phyloP scores from a whole-genome alignment of 1,140 invertebrate species.

The Halesus radiatus region DNA sequence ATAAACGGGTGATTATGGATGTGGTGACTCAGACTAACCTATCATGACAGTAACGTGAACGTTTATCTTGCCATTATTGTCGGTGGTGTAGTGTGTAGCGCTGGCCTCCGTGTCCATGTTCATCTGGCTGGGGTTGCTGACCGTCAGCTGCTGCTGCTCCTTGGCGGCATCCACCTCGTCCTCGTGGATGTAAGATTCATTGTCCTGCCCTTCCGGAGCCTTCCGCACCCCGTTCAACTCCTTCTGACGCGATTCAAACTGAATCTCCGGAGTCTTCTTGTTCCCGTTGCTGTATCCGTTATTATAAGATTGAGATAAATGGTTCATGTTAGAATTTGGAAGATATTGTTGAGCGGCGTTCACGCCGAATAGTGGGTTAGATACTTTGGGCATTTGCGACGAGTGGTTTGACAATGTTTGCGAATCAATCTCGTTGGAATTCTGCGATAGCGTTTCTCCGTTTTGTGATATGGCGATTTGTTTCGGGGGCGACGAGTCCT shows the following conservation, averaged over 20 bases:
- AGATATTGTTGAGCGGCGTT: conserved; percentile 68
- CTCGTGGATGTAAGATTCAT: conserved; percentile 76
- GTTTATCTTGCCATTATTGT: conserved; percentile 90
- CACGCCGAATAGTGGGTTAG: conserved; percentile 68
- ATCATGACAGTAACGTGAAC: conserved; percentile 87
- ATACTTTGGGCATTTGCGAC: conserved; percentile 60
- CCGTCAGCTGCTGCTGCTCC: conserved; percentile 61
- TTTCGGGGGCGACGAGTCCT: conserved; percentile 39
- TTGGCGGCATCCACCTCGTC: conserved; percentile 73
- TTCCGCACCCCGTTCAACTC: conserved; percentile 66
- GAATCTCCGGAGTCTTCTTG: not conserved
- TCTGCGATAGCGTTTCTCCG: conserved; percentile 52
- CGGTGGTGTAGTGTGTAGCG: conserved; percentile 75
- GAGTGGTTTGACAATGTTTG: conserved; percentile 54
- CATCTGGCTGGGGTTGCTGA: conserved; percentile 60
- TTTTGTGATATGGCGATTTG: conserved; percentile 44
- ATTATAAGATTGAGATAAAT: conserved; percentile 28
- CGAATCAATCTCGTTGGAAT: conserved; percentile 59
- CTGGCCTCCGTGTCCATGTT: conserved; percentile 68
- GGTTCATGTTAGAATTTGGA: conserved; percentile 55
- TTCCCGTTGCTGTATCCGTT: conserved; percentile 34
- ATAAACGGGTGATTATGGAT: no score
- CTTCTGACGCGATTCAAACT: conserved; percentile 23
- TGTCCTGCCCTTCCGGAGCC: conserved; percentile 85
- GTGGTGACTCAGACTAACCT: conserved; percentile 62